phyloP scores from a whole-genome alignment of 2,888 invertebrate genomes.

The Epinotia brunnichana region DNA sequence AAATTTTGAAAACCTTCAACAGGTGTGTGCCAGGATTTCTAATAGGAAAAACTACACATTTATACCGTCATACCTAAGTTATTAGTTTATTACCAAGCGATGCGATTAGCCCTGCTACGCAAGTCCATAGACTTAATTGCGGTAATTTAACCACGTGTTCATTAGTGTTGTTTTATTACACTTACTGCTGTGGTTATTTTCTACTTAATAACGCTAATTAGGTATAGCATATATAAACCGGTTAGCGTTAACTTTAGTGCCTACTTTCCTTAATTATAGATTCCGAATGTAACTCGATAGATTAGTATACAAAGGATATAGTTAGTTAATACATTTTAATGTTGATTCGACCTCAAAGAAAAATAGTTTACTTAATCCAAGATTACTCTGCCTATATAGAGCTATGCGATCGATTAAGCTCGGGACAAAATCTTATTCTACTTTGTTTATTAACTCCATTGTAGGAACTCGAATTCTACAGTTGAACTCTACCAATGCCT shows the following conservation, averaged over 20 bases:
- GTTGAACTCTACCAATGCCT: neutral
- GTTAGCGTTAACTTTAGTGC: neutral
- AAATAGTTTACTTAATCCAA: too few species aligned
- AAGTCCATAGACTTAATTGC: slow-evolving; percentile 10
- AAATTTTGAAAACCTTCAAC: too few species aligned
- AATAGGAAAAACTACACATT: too few species aligned
- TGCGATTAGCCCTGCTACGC: slow-evolving; percentile 4
- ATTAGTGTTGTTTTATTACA: slow-evolving; percentile 13
- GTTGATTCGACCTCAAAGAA: neutral
- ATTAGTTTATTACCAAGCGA: neutral
- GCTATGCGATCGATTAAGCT: too few species aligned
- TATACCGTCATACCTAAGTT: neutral
- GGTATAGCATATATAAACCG: neutral
- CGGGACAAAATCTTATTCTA: too few species aligned
- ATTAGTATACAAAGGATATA: neutral
- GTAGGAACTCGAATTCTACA: too few species aligned
- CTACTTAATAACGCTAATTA: neutral
- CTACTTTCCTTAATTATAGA: neutral
- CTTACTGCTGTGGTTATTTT: neutral
- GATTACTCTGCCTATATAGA: too few species aligned
- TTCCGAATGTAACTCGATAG: neutral
- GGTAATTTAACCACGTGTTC: slow-evolving; percentile 8
- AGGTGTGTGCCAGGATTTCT: too few species aligned
- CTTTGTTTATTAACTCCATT: too few species aligned
- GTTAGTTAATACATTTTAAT: neutral